Evolutionary conservation across 1,140 invertebrate species (phyloP).

Genomic region (Diabrotica undecimpunctata): DNA sequence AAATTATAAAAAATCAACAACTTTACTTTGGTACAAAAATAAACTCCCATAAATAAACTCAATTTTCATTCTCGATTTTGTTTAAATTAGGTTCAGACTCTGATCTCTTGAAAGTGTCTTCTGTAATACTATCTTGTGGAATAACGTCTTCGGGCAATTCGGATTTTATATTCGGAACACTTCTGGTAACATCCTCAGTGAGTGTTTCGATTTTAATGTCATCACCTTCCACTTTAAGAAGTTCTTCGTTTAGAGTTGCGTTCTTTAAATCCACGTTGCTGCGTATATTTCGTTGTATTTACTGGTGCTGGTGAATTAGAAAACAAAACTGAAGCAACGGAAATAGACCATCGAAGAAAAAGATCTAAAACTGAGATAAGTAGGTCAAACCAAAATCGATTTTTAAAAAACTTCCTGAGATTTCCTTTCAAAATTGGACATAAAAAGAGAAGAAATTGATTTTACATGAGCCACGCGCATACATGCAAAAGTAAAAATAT

Average conservation of each 20-base stretch:
- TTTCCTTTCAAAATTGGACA: too few species aligned
- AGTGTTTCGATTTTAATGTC: conserved; percentile 52
- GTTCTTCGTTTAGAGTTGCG: conserved; percentile 70
- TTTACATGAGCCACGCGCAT: too few species aligned
- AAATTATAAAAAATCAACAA: neutral
- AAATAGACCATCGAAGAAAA: too few species aligned
- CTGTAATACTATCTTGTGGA: conserved; percentile 28
- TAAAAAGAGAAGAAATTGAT: too few species aligned
- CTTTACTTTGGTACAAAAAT: neutral
- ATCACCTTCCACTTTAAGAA: conserved; percentile 52
- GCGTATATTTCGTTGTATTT: too few species aligned
- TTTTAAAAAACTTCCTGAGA: too few species aligned
- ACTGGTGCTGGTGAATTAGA: too few species aligned
- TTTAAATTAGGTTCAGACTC: conserved; percentile 43
- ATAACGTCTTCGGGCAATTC: conserved; percentile 43
- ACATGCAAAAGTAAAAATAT: neutral
- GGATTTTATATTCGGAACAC: conserved; percentile 43
- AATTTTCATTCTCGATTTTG: conserved; percentile 17
- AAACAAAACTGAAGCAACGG: too few species aligned
- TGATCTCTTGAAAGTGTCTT: conserved; percentile 38
- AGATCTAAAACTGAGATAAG: too few species aligned
- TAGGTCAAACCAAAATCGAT: too few species aligned
- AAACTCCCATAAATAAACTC: neutral
- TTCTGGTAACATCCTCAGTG: conserved; percentile 37
- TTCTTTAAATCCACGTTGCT: conserved; percentile 83